A percentile compares a stretch with the other conserved stretches of the same genome.
Evolutionary conservation across 2,888 invertebrate species (phyloP).

Genomic region (Cantharis rustica): DNA sequence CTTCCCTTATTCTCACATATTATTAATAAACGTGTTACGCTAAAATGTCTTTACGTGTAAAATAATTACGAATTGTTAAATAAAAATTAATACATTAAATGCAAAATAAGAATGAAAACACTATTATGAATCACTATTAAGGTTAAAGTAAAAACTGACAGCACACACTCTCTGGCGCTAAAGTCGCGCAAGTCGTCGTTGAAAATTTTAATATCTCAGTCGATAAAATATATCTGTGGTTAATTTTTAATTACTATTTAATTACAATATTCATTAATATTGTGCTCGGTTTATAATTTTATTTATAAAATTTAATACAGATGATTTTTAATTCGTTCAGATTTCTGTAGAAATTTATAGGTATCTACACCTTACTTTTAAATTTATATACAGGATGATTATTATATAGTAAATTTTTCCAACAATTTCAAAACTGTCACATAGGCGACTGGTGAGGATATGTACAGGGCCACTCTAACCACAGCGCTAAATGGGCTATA

Average conservation of each 20-base stretch:
- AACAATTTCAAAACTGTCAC: too few relatives aligned
- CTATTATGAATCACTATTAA: conserved; percentile 28
- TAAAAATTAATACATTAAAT: conserved; percentile 5
- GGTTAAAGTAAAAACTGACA: conserved; percentile 23
- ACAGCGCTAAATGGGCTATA: too few relatives aligned
- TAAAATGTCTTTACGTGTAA: neutral
- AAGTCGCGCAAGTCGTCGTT: neutral
- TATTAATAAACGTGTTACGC: neutral
- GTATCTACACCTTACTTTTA: neutral
- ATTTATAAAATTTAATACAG: neutral
- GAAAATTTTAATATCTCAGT: neutral
- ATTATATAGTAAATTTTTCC: too few relatives aligned
- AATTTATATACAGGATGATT: neutral
- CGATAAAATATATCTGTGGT: neutral
- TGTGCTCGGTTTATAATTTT: neutral
- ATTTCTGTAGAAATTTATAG: neutral
- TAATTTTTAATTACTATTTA: neutral
- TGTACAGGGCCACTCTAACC: too few relatives aligned
- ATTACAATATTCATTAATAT: neutral
- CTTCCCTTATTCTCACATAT: conserved; percentile 8
- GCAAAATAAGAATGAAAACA: conserved; percentile 19
- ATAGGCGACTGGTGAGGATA: too few relatives aligned
- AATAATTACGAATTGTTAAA: conserved; percentile 5
- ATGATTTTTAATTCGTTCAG: neutral
- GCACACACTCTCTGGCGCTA: conserved; percentile 8